Conservation (phyloP, 2,888 invertebrate species). For the Nomada goodeniana region DNA sequence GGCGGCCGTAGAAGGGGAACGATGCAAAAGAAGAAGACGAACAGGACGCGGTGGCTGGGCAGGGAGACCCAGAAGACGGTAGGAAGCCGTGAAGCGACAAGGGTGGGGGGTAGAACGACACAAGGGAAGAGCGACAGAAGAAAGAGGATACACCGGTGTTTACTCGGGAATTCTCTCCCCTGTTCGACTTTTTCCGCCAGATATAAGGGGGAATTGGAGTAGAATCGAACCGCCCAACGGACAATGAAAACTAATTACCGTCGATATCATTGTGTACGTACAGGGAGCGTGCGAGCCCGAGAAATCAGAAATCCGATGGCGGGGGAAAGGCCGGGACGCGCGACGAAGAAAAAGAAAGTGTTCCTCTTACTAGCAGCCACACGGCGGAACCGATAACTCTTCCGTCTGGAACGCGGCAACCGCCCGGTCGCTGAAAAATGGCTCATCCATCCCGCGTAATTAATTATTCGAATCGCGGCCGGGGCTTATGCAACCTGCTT, state of each 20-base stretch:
- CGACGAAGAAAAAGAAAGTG: constrained; percentile 53
- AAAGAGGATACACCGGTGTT: constrained; percentile 68
- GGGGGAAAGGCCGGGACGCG: background rate
- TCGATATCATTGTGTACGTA: constrained; percentile 58
- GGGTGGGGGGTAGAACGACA: constrained; percentile 5
- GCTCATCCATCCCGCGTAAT: constrained; percentile 56
- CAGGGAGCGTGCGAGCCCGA: constrained; percentile 43
- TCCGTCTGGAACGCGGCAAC: constrained; percentile 42
- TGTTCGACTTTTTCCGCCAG: constrained; percentile 58
- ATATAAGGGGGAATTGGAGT: constrained; percentile 42
- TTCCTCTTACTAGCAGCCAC: constrained; percentile 54
- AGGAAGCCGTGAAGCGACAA: background rate
- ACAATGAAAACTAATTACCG: constrained; percentile 72
- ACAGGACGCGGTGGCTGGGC: constrained; percentile 1
- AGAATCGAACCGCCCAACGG: constrained; percentile 63
- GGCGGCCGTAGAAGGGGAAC: constrained; percentile 36
- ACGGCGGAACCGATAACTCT: constrained; percentile 64
- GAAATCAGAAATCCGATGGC: constrained; percentile 3
- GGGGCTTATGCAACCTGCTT: constrained; percentile 51
- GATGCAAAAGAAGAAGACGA: constrained; percentile 52
- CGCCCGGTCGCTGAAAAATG: constrained; percentile 48
- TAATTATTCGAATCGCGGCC: constrained; percentile 67
- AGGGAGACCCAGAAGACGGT: constrained; percentile 24
- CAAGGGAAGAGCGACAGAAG: constrained; percentile 47
- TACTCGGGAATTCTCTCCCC: constrained; percentile 52